Base-by-base conservation (phyloP, 2,113 vertebrate species). In the Ochotona curzoniae region DNA sequence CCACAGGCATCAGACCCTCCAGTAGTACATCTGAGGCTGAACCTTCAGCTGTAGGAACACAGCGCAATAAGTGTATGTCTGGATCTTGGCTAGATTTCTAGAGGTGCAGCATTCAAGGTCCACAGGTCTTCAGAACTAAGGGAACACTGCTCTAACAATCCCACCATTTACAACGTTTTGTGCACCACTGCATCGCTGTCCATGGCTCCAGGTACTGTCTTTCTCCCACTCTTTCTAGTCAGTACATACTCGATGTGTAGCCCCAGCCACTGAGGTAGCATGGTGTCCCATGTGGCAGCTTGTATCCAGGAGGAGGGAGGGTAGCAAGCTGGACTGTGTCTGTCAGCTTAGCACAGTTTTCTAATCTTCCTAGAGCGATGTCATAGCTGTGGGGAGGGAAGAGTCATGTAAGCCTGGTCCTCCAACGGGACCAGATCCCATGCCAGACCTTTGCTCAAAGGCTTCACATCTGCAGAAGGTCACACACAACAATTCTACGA, bases 331-430 rank as follows among this genome's bases (percentile, higher is more conserved):
- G 84, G 61, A 98, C 97, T 0, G 47, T 1, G 9, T 94, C 51
- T 54, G 51, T 54, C 35, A 98, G 93, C 87, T 89, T 32, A 0
- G 97, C 96, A 0, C 87, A 93, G 38, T 14, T 92, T 0, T 97
- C 96, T 4, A 98, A 93, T 96, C 97, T 98, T 93, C 98, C n/a
- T 49, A 98, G 93, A 25, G 98, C 97, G 7, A 98, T 96, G 93
- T 98, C 98, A 0, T 97, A 97, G 83, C 98, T 98, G 95, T 73
- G 35, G n/a, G 0, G 35, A 79, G 14, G 82, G 64, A 61, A 44
- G 61, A 60, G 71, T 87, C 74, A 70, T 0, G 0, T 14, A 2
- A 28, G 28, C 32, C 69, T 47, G n/a, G 25, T 38, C 21, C 74
- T 61, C 35, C 6, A 10, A 23, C n/a, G n/a, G n/a, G n/a, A n/a